These are phyloP conservation scores for Kobus ellipsiprymnus DNA, from an alignment of 2,113 vertebrate genomes.

Conservation along the genomic window DNA sequence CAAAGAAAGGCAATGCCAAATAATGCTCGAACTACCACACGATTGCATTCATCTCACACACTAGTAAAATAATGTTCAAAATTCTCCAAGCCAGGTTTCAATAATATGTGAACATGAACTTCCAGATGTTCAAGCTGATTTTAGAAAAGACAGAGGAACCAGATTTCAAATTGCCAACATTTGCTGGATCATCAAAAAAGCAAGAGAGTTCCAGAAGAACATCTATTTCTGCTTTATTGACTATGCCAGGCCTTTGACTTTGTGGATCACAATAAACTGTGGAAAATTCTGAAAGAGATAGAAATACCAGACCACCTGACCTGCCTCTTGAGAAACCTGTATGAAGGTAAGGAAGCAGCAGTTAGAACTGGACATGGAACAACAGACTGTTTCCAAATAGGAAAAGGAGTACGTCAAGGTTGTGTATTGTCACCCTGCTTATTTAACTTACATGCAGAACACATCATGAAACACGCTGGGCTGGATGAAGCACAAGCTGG, in stretches of 20 bases:
- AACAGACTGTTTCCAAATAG: neutral
- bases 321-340: neutral
- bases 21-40: neutral
- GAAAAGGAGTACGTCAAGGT: neutral
- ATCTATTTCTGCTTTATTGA: neutral
- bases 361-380: neutral
- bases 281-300: neutral
- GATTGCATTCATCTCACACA: neutral
- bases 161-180: neutral
- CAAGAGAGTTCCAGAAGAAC: neutral
- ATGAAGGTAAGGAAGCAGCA: neutral
- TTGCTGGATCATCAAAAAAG: rapidly evolving
- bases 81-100: neutral
- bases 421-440: neutral
- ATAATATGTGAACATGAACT: neutral
- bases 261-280: neutral
- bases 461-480: neutral
- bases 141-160: neutral
- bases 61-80: neutral
- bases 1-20: neutral
- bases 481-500: neutral
- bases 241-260: neutral
- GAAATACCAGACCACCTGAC: neutral
- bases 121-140: neutral
- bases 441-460: neutral